Conservation (phyloP, 2,888 invertebrate species). For the Chromoteleia sp. region DNA sequence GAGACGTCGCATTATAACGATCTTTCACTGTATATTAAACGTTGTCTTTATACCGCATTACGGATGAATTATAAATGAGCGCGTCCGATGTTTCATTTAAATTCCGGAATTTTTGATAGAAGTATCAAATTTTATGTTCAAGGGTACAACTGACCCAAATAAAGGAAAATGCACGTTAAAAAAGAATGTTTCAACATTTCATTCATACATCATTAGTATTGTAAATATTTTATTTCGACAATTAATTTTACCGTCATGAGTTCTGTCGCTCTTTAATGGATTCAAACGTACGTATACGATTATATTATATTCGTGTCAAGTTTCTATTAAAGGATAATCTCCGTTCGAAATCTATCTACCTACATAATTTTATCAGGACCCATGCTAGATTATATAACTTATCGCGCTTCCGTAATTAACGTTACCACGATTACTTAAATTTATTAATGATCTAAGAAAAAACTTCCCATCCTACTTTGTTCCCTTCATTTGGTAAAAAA, state of each 20-base stretch:
- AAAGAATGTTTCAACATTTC: not conserved
- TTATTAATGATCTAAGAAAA: not conserved
- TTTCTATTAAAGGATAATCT: slow-evolving; percentile 22
- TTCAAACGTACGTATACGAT: slow-evolving; percentile 5
- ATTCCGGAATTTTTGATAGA: slow-evolving; percentile 1
- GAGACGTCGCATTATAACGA: slow-evolving; percentile 5
- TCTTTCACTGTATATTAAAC: slow-evolving; percentile 2
- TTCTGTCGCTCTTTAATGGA: not conserved
- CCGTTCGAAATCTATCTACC: slow-evolving; percentile 8
- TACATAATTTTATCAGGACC: slow-evolving; percentile 22
- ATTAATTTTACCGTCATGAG: not conserved
- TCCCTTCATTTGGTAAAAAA: no score
- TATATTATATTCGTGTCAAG: slow-evolving; percentile 16
- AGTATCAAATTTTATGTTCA: not conserved
- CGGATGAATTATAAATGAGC: slow-evolving; percentile 13
- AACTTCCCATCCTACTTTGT: not conserved
- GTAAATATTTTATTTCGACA: slow-evolving; percentile 4
- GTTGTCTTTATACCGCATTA: not conserved
- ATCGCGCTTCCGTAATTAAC: slow-evolving; percentile 4
- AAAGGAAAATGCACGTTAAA: not conserved
- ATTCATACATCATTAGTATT: not conserved
- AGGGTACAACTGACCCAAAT: slow-evolving; percentile 11
- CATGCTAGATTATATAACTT: not conserved
- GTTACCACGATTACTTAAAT: slow-evolving; percentile 9
- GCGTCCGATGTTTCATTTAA: slow-evolving; percentile 15